Evolutionary conservation across 2,113 vertebrate genomes (phyloP), one percentile per base, ranked within the genome.

Genomic region (Pongo abelii): DNA sequence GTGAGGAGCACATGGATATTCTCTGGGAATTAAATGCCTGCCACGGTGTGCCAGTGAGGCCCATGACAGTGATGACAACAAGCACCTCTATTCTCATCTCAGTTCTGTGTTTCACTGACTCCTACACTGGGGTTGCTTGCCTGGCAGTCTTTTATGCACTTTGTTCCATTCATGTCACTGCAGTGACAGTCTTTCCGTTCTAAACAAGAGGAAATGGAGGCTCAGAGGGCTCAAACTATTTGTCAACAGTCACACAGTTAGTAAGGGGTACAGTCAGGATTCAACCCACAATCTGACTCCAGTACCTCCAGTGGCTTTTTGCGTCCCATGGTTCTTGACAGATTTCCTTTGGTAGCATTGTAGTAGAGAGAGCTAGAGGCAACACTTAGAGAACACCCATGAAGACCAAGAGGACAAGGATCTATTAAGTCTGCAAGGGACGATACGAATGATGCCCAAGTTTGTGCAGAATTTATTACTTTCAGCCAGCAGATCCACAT

Each of bases 191-290:
- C 20, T 84, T 79, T 55, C 48, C 13, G 14, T 23, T 14, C 4
- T 52, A 55, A 46, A 93, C 69, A 59, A 20, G 22, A 80, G 32
- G 30, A 93, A 40, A 32, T 3, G 25, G 23, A 32, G 35, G 3
- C 7, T 50, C 46, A 16, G 14, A 55, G 10, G 16, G 57, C 6
- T 46, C 30, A 77, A 59, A 40, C 6, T 23, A 11, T 32, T 57
- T 27, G 18, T 86, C 23, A 12, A 3, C 0, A 13, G 61, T 74
- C 7, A 3, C 35, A 55, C 1, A 3, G 43, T 64, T 3, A 38
- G 32, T 46, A 80, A 93, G 72, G 40, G 50, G 25, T 23, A 52
- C 4, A 35, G n/a, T 52, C 6, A 7, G 43, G 38, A 22, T 35
- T 35, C 50, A 38, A 1, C 17, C 17, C 23, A 0, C 32, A 14